Percentiles rank a stretch among this genome's conserved stretches.
Evolutionary conservation across 2,888 invertebrate genomes (phyloP).

Genomic region (Baronia brevicornis): DNA sequence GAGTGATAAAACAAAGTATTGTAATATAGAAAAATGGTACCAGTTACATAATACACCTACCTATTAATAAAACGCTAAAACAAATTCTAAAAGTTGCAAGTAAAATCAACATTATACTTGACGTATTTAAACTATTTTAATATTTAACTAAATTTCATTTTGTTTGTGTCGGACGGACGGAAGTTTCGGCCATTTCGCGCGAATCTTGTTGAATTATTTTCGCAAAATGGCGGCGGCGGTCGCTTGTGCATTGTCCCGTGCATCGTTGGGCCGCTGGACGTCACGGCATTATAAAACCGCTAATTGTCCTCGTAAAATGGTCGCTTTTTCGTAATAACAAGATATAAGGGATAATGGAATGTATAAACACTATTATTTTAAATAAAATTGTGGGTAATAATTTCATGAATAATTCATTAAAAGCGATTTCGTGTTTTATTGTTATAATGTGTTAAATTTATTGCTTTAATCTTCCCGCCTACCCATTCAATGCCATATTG

Average conservation of each 20-base stretch:
- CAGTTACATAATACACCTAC: no score
- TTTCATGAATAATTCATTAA: conserved; percentile 9
- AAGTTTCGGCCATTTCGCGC: conserved; percentile 52
- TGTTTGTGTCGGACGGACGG: conserved; percentile 25
- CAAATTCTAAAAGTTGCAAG: no score
- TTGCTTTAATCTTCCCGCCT: conserved; percentile 13
- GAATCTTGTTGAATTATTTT: conserved; percentile 63
- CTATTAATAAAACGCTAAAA: no score
- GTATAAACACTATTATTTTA: neutral
- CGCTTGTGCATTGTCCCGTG: conserved; percentile 41
- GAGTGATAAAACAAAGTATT: no score
- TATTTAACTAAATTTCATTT: conserved; percentile 27
- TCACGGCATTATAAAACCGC: conserved; percentile 46
- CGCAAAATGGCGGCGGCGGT: conserved; percentile 51
- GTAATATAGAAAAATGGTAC: no score
- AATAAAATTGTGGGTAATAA: conserved; percentile 12
- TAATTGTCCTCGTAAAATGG: conserved; percentile 48
- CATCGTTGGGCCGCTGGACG: conserved; percentile 31
- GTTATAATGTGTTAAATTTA: conserved; percentile 10
- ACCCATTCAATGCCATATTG: conserved; percentile 9
- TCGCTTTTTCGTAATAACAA: no score
- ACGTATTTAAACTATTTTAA: conserved; percentile 34
- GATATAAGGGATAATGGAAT: conserved; percentile 4
- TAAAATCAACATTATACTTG: conserved; percentile 17
- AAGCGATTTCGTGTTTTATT: conserved; percentile 7